Percentiles rank a stretch among this genome's conserved stretches.
Evolutionary conservation across 35 echinoderm and acorn worm genomes (phyloP).

Genomic region (Lytechinus pictus): DNA sequence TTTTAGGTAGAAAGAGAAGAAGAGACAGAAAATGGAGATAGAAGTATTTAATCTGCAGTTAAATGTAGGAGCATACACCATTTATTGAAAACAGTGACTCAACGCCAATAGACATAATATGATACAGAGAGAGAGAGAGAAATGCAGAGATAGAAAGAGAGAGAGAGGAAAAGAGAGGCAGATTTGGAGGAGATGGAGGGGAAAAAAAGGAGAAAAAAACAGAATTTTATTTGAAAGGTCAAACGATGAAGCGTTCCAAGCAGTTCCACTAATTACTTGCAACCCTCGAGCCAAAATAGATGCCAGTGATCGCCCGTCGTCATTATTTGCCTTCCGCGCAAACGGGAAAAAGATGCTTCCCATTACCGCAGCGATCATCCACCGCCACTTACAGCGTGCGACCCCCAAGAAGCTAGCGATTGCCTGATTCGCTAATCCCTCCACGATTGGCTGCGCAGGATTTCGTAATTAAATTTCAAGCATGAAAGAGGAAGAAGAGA

Average conservation of each 20-base stretch:
- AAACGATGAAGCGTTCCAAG: slow-evolving; percentile 10
- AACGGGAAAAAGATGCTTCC: slow-evolving; percentile 15
- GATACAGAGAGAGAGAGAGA: neutral
- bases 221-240: slow-evolving; percentile 21
- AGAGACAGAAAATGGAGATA: neutral
- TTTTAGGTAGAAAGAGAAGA: neutral
- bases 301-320: slow-evolving; percentile 1
- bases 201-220: neutral
- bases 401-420: slow-evolving; percentile 14
- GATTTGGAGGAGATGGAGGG: neutral
- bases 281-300: neutral
- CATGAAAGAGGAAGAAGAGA: neutral
- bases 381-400: neutral
- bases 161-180: neutral
- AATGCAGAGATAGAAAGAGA: neutral
- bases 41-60: neutral
- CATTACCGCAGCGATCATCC: slow-evolving; percentile 20
- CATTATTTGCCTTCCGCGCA: slow-evolving; percentile 42
- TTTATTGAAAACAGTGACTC: slow-evolving; percentile 17
- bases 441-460: slow-evolving; percentile 40
- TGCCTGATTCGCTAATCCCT: slow-evolving; percentile 27
- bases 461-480: slow-evolving; percentile 44
- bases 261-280: slow-evolving; percentile 29
- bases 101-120: neutral
- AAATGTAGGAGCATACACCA: neutral